These are phyloP conservation scores for Tyria jacobaeae DNA, from an alignment of 2,888 invertebrate genomes.

Conservation along the genomic window DNA sequence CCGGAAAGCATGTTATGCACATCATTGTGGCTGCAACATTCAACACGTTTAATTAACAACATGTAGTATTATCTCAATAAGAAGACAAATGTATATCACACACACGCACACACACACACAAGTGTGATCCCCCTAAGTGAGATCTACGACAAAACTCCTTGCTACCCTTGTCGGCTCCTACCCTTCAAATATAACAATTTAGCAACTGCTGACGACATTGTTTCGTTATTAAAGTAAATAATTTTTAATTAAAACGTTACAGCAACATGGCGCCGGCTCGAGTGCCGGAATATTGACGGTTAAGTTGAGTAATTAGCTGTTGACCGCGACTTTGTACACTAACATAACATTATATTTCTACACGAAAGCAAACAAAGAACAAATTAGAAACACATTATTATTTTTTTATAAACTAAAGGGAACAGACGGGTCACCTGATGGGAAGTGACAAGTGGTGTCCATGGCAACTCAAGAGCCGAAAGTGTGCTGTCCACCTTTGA, in stretches of 20 bases:
- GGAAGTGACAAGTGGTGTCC: too few relatives aligned
- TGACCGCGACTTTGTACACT: neutral
- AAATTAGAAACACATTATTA: too few relatives aligned
- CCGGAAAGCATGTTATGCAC: neutral
- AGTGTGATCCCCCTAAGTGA: too few relatives aligned
- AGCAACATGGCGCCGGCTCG: neutral
- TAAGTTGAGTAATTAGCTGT: neutral
- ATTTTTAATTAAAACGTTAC: slow-evolving; percentile 7
- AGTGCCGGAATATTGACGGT: neutral
- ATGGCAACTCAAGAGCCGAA: too few relatives aligned
- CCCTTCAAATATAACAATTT: neutral
- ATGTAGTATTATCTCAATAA: neutral
- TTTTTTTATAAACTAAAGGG: too few relatives aligned
- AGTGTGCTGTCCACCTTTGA: too few relatives aligned
- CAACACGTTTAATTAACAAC: neutral
- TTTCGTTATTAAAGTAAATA: neutral
- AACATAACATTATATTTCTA: neutral
- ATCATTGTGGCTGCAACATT: neutral
- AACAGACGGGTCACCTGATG: too few relatives aligned
- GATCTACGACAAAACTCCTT: neutral
- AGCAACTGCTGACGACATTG: neutral
- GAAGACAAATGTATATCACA: neutral
- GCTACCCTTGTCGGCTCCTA: neutral
- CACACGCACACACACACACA: too few relatives aligned
- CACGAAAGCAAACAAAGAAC: too few relatives aligned